Conservation (phyloP, 37 sponge, comb jelly and placozoan genomes). For the Dysidea cf. avara region DNA sequence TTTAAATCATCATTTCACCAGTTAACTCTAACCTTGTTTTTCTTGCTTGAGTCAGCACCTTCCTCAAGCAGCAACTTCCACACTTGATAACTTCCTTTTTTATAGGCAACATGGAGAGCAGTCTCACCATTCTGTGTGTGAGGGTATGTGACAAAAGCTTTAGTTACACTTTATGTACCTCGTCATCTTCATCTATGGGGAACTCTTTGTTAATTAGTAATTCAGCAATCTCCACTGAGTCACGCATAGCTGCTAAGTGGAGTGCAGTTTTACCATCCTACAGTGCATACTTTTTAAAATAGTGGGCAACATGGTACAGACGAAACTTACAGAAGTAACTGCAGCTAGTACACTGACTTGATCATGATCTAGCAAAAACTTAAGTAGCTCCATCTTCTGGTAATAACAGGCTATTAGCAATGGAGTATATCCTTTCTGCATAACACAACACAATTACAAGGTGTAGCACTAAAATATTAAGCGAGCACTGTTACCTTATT, state of each 20-base stretch:
- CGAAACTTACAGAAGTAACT: no score
- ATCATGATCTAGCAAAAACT: neutral
- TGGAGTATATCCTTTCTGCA: constrained; percentile 40
- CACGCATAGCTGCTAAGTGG: constrained; percentile 63
- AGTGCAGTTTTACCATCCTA: constrained; percentile 35
- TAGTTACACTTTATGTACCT: constrained; percentile 8
- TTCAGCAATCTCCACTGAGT: constrained; percentile 31
- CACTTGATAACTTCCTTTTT: constrained; percentile 32
- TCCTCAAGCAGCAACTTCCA: neutral
- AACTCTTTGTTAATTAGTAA: constrained; percentile 12
- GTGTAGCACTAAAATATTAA: no score
- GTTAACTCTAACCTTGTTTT: no score
- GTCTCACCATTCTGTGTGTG: constrained; percentile 30
- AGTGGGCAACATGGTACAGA: no score
- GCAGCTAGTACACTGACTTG: no score
- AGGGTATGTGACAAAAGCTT: neutral
- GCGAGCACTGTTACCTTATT: no score
- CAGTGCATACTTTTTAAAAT: no score
- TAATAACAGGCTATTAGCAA: constrained; percentile 50
- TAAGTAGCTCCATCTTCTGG: constrained; percentile 12
- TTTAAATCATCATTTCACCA: no score
- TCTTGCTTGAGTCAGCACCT: neutral
- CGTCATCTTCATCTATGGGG: neutral
- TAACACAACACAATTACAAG: neutral
- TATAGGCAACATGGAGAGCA: constrained; percentile 54